phyloP scores from a whole-genome alignment of 2,888 invertebrate genomes.

The Aleiodes leptofemur region DNA sequence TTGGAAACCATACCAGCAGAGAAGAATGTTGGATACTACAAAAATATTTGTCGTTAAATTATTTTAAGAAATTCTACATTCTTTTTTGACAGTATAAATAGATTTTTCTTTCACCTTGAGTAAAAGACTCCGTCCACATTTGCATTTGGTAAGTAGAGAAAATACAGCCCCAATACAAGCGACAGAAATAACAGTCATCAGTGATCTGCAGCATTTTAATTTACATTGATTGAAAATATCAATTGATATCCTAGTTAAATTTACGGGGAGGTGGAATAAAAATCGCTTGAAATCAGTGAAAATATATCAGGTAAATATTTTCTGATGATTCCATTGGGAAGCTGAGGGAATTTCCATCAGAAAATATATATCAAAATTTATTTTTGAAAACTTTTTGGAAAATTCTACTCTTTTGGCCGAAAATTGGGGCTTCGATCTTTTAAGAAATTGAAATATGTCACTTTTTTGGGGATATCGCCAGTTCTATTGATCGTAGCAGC shows the following conservation, averaged over 20 bases:
- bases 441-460: no score
- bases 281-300: no score
- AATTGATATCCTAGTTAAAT: background rate
- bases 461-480: no score
- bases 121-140: conserved; percentile 81
- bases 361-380: no score
- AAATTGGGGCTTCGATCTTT: no score
- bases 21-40: conserved; percentile 82
- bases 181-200: conserved; percentile 76
- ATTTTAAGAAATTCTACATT: conserved; percentile 11
- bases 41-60: conserved; percentile 12
- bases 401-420: no score
- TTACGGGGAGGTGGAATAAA: no score
- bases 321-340: no score
- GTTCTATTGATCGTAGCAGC: no score
- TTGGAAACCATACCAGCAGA: conserved; percentile 83
- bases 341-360: no score
- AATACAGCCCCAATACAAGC: conserved; percentile 80
- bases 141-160: conserved; percentile 79
- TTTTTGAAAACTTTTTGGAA: no score
- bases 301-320: no score
- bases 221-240: background rate
- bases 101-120: conserved; percentile 76
- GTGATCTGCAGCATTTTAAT: conserved; percentile 70
- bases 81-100: conserved; percentile 16